phyloP scores from a whole-genome alignment of 2,888 invertebrate species.

The Troglohyphantes excavatus region DNA sequence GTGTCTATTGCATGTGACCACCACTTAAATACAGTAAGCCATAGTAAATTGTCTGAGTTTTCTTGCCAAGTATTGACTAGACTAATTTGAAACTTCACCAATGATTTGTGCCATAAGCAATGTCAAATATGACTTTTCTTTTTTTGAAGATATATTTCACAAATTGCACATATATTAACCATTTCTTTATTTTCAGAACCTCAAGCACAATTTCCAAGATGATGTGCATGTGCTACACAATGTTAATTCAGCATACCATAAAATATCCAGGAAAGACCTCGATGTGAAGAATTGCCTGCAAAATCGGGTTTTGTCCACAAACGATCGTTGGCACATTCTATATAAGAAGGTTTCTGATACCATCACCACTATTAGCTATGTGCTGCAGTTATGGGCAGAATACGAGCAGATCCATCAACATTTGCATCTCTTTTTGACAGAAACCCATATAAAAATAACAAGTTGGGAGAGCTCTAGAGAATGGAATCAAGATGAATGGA shows the following conservation, averaged over 20 bases:
- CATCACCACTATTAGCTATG: constrained; percentile 18
- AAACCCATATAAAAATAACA: constrained; percentile 66
- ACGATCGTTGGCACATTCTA: constrained; percentile 65
- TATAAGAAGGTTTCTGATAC: constrained; percentile 55
- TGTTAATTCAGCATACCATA: constrained; percentile 54
- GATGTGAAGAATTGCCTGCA: constrained; percentile 45
- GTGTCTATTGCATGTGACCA: no score
- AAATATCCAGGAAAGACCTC: constrained; percentile 13
- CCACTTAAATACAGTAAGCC: no score
- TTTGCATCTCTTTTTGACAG: constrained; percentile 71
- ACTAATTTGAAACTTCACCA: no score
- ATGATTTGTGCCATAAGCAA: not conserved
- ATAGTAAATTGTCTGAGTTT: no score
- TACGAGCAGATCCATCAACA: constrained; percentile 62
- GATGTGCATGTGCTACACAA: constrained; percentile 48
- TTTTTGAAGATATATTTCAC: not conserved
- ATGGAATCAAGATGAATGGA: constrained; percentile 1
- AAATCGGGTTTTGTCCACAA: constrained; percentile 21
- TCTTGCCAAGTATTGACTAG: no score
- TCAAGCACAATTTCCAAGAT: constrained; percentile 75
- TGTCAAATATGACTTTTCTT: not conserved
- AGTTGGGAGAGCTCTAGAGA: constrained; percentile 32
- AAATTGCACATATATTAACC: not conserved
- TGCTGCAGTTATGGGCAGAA: constrained; percentile 71
- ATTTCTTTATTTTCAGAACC: constrained; percentile 41